Conservation (phyloP, 2,888 invertebrate genomes). For the Euproctis similis region DNA sequence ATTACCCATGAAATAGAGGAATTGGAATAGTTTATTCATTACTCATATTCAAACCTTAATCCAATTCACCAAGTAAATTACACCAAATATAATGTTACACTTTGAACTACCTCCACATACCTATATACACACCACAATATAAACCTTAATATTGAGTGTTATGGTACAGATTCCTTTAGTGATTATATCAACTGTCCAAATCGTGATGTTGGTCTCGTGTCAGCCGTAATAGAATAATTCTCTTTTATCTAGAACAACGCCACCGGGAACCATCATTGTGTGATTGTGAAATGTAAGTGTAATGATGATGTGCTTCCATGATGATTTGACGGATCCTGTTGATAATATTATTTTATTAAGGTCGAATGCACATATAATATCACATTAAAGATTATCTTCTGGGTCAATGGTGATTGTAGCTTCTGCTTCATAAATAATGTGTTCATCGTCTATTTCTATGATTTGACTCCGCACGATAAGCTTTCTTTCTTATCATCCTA, state of each 20-base stretch:
- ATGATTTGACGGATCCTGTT: not conserved
- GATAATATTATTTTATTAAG: too few species aligned
- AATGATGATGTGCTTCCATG: slow-evolving; percentile 5
- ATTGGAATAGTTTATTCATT: too few species aligned
- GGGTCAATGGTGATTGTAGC: too few species aligned
- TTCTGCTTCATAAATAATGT: too few species aligned
- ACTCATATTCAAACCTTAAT: too few species aligned
- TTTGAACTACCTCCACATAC: slow-evolving; percentile 6
- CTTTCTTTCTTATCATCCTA: too few species aligned
- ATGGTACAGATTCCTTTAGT: slow-evolving; percentile 1
- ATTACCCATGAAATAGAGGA: too few species aligned
- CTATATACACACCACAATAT: not conserved
- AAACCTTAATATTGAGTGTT: not conserved
- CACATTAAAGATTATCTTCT: too few species aligned
- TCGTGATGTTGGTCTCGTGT: slow-evolving; percentile 3
- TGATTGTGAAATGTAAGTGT: not conserved
- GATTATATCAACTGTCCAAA: slow-evolving; percentile 1
- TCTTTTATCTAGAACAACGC: slow-evolving; percentile 27
- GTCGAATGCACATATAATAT: too few species aligned
- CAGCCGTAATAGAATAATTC: slow-evolving; percentile 31
- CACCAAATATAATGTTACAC: slow-evolving; percentile 11
- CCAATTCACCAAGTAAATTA: too few species aligned
- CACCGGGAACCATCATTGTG: slow-evolving; percentile 17
- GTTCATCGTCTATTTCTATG: too few species aligned
- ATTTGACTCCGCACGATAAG: too few species aligned